Evolutionary conservation across 1,140 invertebrate species (phyloP), one percentile per base, ranked within the genome.

Genomic region (Leptoteleia sp.): DNA sequence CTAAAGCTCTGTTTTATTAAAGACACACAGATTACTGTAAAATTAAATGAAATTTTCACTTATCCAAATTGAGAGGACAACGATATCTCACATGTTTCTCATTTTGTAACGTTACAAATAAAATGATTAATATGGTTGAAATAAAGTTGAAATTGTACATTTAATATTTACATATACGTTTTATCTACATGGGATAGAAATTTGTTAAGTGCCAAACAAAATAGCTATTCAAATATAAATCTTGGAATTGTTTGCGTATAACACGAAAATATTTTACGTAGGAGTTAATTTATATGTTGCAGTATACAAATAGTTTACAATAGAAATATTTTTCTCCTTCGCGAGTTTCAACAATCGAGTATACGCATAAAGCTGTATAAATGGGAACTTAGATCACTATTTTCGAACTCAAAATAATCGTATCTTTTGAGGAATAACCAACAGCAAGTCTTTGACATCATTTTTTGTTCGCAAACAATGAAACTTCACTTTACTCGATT

Each of bases 401-500:
- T 62, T 31, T 35, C 38, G 17, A 43, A 62, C 31, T 57, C 16
- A 37, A 62, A 72, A 78, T 43, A 61, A 55, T 52, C 33, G 29
- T 42, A 50, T 29, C 11, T 59, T 65, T n/a, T 71, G 59, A 71
- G 52, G 54, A 54, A 17, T 68, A 68, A 77, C 52, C 59, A 62
- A 29, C 59, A 62, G 61, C 48, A 62, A 72, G 67, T 71, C 61
- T 78, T 78, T 78, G 67, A 72, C 61, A 61, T 67, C 40, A 25
- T 25, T 31, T 61, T 45, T 25, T 40, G 27, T 38, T 5, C 12
- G 42, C 65, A 59, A 67, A 65, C 59, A 52, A 71, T 45, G 43
- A 61, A 72, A 71, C 8, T 29, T 25, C 25, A 33, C 9, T 67
- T 8, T 25, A 50, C 59, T 61, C 19, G 31, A 61, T 55, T 29